A percentile compares a stretch with the other conserved stretches of the same genome.
phyloP scores from a whole-genome alignment of 2,113 vertebrate genomes.

The Craseonycteris thonglongyai region DNA sequence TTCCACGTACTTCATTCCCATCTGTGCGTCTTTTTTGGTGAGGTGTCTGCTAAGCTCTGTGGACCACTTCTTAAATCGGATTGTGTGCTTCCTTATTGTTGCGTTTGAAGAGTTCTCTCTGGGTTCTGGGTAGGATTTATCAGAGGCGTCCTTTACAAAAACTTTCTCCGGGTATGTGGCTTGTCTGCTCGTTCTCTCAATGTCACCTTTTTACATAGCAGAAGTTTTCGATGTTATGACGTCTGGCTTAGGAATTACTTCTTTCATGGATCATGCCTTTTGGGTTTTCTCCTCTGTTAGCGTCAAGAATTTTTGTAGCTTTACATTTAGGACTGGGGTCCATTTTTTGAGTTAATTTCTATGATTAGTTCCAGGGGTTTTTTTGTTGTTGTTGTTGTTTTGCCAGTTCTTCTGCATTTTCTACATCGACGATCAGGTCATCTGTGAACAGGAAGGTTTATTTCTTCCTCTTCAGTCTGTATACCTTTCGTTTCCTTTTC shows the following conservation, averaged over 20 bases:
- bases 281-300: rapidly evolving
- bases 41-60: neutral
- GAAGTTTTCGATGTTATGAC: neutral
- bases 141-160: neutral
- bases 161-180: neutral
- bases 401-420: neutral
- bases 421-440: neutral
- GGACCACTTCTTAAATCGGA: neutral
- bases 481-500: neutral
- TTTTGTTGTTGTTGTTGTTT: too few species aligned
- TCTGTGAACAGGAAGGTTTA: neutral
- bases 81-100: neutral
- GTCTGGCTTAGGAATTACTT: rapidly evolving
- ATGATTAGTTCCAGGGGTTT: too few species aligned
- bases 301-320: neutral
- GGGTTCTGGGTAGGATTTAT: neutral
- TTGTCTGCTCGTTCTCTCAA: neutral
- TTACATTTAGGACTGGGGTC: neutral
- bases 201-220: neutral
- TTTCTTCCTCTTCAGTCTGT: too few species aligned
- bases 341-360: neutral
- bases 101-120: neutral
- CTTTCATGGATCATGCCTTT: neutral
- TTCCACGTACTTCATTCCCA: rapidly evolving
- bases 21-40: neutral